Percentiles rank a stretch among this genome's conserved stretches.
These are phyloP conservation scores for Subanguina moxae DNA, from an alignment of 1,140 invertebrate species.

Conservation along the genomic window DNA sequence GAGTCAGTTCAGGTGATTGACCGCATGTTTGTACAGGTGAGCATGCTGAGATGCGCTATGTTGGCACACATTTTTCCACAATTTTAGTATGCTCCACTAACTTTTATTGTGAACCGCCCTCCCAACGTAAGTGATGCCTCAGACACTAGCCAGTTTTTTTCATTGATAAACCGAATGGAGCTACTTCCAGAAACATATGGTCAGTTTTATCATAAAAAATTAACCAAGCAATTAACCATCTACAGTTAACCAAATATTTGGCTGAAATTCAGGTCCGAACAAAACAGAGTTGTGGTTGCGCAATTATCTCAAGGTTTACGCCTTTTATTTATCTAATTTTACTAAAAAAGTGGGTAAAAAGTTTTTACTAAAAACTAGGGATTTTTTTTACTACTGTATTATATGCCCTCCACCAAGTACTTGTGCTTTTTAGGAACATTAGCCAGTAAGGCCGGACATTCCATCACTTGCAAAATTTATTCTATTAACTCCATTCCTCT, in stretches of 20 bases:
- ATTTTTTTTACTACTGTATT: no score
- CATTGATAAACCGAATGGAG: constrained; percentile 37
- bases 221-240: no score
- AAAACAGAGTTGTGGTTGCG: constrained; percentile 31
- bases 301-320: constrained; percentile 26
- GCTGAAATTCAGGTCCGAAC: not conserved
- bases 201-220: no score
- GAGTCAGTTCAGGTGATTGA: constrained; percentile 1
- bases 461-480: no score
- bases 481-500: no score
- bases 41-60: not conserved
- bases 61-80: not conserved
- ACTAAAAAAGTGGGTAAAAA: no score
- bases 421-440: no score
- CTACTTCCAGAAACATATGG: constrained; percentile 7
- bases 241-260: no score
- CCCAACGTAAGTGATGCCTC: constrained; percentile 34
- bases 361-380: no score
- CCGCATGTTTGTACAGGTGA: not conserved
- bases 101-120: constrained; percentile 43
- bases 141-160: constrained; percentile 29
- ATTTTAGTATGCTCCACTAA: constrained; percentile 48
- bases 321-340: constrained; percentile 2
- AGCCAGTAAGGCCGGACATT: no score
- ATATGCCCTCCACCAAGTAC: no score